A percentile compares a stretch with the other conserved stretches of the same genome.
Conservation (phyloP, 2,888 invertebrate genomes). For the Abrostola triplasia region DNA sequence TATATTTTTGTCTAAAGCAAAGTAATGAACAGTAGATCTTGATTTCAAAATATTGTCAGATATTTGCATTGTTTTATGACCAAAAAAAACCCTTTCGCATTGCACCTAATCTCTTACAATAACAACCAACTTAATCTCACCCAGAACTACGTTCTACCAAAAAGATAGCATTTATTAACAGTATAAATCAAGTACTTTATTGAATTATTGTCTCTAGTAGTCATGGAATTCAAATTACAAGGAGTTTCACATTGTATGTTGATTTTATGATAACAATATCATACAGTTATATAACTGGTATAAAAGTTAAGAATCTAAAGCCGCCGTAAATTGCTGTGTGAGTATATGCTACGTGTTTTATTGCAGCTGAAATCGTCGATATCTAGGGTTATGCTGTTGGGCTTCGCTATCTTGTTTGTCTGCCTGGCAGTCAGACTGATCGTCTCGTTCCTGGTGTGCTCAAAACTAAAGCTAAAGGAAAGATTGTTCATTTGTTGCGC, state of each 20-base stretch:
- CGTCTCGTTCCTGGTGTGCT: conserved; percentile 72
- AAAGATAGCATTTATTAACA: too few species aligned
- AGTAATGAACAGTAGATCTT: too few species aligned
- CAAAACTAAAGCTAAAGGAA: conserved; percentile 87
- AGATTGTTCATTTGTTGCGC: conserved; percentile 90
- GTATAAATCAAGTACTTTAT: too few species aligned
- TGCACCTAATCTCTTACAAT: too few species aligned
- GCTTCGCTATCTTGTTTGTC: conserved; percentile 74
- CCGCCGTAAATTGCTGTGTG: conserved; percentile 1
- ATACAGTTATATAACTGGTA: neutral
- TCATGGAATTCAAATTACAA: too few species aligned
- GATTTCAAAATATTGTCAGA: too few species aligned
- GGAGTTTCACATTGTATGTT: neutral
- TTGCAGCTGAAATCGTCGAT: conserved; percentile 69
- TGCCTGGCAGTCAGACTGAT: conserved; percentile 72
- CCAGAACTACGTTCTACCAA: too few species aligned
- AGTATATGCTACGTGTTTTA: conserved; percentile 12
- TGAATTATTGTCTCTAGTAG: neutral
- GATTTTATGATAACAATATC: neutral
- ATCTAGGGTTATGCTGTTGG: conserved; percentile 71
- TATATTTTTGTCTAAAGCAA: too few species aligned
- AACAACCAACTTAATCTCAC: too few species aligned
- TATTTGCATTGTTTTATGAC: too few species aligned
- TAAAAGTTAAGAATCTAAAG: neutral
- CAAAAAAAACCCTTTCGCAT: too few species aligned